phyloP scores from a whole-genome alignment of 1,140 invertebrate species.

The Bombus pyrosoma region DNA sequence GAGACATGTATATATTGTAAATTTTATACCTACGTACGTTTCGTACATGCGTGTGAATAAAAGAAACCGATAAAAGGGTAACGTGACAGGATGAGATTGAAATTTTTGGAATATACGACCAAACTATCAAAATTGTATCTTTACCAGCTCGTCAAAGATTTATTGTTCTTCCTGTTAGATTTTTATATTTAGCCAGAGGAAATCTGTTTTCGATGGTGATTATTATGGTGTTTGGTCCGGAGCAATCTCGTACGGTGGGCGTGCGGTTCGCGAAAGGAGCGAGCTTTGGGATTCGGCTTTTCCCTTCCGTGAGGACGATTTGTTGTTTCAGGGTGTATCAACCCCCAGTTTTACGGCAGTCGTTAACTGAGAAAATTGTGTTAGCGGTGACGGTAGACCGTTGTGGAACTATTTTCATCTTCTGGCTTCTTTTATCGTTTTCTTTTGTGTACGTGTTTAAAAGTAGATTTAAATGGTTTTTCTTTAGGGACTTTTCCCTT shows the following conservation, averaged over 20 bases:
- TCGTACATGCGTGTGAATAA: too few species aligned
- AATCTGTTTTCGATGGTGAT: conserved; percentile 1
- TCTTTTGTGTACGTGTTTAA: not conserved
- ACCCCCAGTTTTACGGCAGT: conserved; percentile 50
- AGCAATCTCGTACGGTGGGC: too few species aligned
- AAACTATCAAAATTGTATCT: conserved; percentile 4
- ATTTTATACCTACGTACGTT: too few species aligned
- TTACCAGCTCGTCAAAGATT: not conserved
- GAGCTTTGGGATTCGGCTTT: conserved; percentile 13
- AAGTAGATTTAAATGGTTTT: too few species aligned
- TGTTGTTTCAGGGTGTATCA: conserved; percentile 39
- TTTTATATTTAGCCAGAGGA: conserved; percentile 21
- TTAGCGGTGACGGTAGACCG: conserved; percentile 51
- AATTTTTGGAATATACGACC: not conserved
- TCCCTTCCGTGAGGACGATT: conserved; percentile 10
- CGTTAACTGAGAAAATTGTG: conserved; percentile 60
- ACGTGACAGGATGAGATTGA: too few species aligned
- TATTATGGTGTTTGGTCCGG: conserved; percentile 12
- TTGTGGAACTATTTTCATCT: conserved; percentile 54
- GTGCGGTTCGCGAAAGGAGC: not conserved
- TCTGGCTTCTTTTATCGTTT: conserved; percentile 19
- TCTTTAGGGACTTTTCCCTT: rapidly evolving
- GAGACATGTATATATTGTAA: too few species aligned
- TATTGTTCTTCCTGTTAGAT: conserved; percentile 25
- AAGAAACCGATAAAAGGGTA: too few species aligned